phyloP scores from a whole-genome alignment of 2,888 invertebrate species.

The Parapristionchus giblindavisi region DNA sequence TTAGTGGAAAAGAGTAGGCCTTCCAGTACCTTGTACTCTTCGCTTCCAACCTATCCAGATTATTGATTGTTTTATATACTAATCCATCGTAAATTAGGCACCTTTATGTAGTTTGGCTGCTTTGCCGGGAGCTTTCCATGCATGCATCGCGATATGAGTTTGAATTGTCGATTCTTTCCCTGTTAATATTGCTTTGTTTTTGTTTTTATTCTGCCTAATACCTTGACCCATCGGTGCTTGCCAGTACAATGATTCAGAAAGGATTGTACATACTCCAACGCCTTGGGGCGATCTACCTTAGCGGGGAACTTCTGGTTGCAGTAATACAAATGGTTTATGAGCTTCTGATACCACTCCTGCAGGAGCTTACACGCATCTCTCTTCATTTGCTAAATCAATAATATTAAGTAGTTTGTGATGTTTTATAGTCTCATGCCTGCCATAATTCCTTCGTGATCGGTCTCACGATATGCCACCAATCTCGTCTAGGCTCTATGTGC shows the following conservation, averaged over 20 bases:
- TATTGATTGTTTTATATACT: too few species aligned
- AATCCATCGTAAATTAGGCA: too few species aligned
- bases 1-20: neutral
- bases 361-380: neutral
- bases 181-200: neutral
- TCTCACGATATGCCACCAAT: neutral
- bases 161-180: neutral
- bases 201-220: neutral
- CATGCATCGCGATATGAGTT: neutral
- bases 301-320: neutral
- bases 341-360: too few species aligned
- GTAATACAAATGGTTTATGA: neutral
- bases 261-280: neutral
- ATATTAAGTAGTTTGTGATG: neutral
- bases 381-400: neutral
- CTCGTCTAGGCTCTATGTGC: neutral
- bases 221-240: neutral
- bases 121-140: neutral
- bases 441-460: neutral
- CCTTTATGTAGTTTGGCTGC: too few species aligned
- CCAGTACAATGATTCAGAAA: neutral
- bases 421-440: neutral
- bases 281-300: neutral
- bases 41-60: too few species aligned
- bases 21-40: neutral